These are phyloP conservation scores for Petrolisthes cinctipes DNA, from an alignment of 2,888 invertebrate genomes.

Conservation along the genomic window DNA sequence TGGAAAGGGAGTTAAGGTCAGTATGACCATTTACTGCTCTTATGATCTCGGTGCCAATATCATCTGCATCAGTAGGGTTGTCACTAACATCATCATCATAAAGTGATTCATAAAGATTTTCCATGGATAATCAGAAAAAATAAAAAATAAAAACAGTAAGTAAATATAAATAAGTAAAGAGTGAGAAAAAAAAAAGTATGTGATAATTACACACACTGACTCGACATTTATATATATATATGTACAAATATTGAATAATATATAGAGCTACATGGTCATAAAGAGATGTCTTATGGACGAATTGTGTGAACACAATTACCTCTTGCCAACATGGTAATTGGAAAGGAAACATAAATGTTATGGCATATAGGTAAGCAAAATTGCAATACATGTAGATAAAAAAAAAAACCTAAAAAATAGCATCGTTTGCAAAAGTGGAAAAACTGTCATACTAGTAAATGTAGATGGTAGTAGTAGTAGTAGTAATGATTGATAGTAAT, in stretches of 20 bases:
- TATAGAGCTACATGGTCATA: neutral
- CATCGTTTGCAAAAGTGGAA: neutral
- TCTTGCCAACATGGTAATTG: neutral
- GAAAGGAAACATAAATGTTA: neutral
- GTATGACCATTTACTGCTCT: neutral
- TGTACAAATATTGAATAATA: no score
- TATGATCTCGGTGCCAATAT: neutral
- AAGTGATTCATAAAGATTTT: no score
- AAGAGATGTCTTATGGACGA: neutral
- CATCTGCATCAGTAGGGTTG: constrained; percentile 4
- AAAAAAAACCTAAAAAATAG: neutral
- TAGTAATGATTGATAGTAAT: neutral
- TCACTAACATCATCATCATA: neutral
- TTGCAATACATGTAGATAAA: neutral
- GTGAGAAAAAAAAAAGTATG: no score
- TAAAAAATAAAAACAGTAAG: no score
- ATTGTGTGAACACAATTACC: neutral
- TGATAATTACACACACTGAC: no score
- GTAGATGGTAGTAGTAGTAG: neutral
- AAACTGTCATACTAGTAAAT: neutral
- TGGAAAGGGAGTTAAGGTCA: neutral
- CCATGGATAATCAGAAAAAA: no score
- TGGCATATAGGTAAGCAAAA: no score
- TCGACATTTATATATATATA: no score
- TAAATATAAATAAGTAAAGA: no score